These are phyloP conservation scores for Dendroctonus ponderosae DNA, from an alignment of 1,140 invertebrate genomes.

Conservation along the genomic window DNA sequence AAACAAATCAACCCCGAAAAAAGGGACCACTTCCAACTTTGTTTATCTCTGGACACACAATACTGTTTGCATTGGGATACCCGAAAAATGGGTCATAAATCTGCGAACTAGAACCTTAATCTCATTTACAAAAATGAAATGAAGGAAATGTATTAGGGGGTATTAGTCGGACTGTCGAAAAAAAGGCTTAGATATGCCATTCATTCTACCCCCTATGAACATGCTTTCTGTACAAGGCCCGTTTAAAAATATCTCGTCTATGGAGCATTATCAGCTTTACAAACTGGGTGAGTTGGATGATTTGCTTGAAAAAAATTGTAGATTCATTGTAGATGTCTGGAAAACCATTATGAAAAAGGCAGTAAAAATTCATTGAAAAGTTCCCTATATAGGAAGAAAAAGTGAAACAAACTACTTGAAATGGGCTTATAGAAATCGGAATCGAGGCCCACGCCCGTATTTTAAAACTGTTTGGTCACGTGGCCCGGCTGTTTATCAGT, in stretches of 20 bases:
- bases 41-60: slow-evolving; percentile 22
- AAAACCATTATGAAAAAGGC: too few relatives aligned
- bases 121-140: slow-evolving; percentile 30
- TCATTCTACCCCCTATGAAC: slow-evolving; percentile 6
- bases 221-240: slow-evolving; percentile 2
- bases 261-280: too few relatives aligned
- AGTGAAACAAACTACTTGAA: neutral
- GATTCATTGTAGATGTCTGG: too few relatives aligned
- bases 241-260: neutral
- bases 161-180: slow-evolving; percentile 18
- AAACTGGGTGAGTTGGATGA: too few relatives aligned
- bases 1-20: slow-evolving; percentile 15
- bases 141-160: slow-evolving; percentile 24
- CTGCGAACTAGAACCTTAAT: slow-evolving; percentile 25
- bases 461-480: slow-evolving; percentile 15
- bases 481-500: slow-evolving; percentile 16
- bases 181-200: slow-evolving; percentile 19
- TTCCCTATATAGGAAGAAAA: too few relatives aligned
- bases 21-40: slow-evolving; percentile 12
- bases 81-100: slow-evolving; percentile 19
- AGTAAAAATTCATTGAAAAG: too few relatives aligned
- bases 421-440: slow-evolving; percentile 11
- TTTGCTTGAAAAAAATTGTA: too few relatives aligned
- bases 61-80: slow-evolving; percentile 23
- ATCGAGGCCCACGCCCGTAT: slow-evolving; percentile 2